phyloP scores from a whole-genome alignment of 2,113 vertebrate genomes.

The Lasiurus cinereus region DNA sequence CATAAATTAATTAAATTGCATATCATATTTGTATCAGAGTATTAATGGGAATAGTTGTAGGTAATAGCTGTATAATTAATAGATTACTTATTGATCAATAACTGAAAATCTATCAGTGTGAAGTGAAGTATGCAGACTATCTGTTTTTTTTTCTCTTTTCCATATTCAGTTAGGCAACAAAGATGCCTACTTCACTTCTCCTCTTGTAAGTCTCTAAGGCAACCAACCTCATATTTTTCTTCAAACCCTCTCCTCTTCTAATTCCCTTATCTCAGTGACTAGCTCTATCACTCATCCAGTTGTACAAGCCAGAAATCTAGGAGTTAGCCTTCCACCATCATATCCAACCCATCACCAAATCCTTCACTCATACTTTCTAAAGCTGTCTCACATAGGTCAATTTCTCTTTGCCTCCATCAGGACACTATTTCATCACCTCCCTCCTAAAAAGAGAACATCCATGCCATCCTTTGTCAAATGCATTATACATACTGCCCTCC shows the following conservation, averaged over 20 bases:
- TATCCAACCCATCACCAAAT: slow-evolving; percentile 5
- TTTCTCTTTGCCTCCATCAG: slow-evolving; percentile 24
- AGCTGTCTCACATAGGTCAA: slow-evolving; percentile 9
- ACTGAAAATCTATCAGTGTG: neutral
- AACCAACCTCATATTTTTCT: slow-evolving; percentile 57
- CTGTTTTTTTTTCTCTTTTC: neutral
- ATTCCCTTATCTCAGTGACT: slow-evolving; percentile 40
- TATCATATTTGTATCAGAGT: neutral
- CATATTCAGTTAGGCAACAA: slow-evolving; percentile 1
- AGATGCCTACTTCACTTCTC: slow-evolving; percentile 42
- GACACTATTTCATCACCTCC: neutral
- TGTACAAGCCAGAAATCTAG: slow-evolving; percentile 36
- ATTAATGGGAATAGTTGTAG: slow-evolving; percentile 45
- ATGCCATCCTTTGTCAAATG: neutral
- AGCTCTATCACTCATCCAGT: slow-evolving; percentile 21
- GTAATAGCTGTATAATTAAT: neutral
- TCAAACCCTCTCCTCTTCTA: slow-evolving; percentile 36
- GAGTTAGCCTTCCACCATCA: neutral
- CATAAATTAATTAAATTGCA: neutral
- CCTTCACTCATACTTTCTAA: neutral
- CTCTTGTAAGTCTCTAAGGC: slow-evolving; percentile 61
- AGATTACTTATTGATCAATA: slow-evolving; percentile 36
- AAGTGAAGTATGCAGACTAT: neutral
- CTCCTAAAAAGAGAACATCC: neutral
- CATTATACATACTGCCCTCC: neutral